Evolutionary conservation across 2,113 vertebrate species (phyloP).

Genomic region (Mirounga angustirostris): DNA sequence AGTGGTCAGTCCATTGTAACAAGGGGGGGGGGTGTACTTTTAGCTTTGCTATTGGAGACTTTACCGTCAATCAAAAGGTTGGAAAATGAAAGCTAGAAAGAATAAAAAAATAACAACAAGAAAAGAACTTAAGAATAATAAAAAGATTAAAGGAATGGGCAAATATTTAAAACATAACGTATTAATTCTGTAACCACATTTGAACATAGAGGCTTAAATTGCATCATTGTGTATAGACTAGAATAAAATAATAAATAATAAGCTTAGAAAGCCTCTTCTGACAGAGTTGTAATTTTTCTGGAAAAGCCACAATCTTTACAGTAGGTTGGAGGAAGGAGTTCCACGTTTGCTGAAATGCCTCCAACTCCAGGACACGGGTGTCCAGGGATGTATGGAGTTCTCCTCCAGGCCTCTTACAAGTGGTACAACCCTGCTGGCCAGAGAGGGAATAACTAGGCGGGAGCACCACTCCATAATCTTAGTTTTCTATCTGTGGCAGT

Average conservation of each 20-base stretch:
- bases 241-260: background rate
- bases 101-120: background rate
- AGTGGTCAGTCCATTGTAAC: background rate
- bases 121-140: background rate
- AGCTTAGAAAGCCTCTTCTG: background rate
- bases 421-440: fast-evolving
- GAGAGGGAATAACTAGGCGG: background rate
- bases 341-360: background rate
- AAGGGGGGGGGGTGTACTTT: background rate
- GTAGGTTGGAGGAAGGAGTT: background rate
- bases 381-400: fast-evolving
- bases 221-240: background rate
- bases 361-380: background rate
- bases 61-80: background rate
- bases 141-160: background rate
- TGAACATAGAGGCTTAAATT: background rate
- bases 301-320: background rate
- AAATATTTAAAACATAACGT: background rate
- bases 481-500: background rate
- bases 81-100: conserved; percentile 18
- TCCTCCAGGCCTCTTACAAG: background rate
- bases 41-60: background rate
- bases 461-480: fast-evolving
- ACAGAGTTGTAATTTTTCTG: background rate
- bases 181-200: background rate